These are phyloP conservation scores for Triplophysa yarkandensis DNA, from an alignment of 2,797 vertebrate genomes.

Conservation along the genomic window DNA sequence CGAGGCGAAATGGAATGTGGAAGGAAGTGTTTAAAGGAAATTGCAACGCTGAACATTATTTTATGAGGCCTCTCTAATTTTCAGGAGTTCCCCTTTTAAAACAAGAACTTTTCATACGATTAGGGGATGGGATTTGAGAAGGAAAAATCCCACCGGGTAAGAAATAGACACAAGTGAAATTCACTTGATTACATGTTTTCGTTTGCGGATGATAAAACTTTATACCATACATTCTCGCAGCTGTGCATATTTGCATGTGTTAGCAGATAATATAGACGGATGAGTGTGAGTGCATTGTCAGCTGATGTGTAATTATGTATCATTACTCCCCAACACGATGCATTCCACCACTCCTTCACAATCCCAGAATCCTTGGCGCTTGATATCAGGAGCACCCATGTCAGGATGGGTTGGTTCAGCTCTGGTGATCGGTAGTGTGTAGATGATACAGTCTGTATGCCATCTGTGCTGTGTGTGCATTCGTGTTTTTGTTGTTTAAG, in stretches of 20 bases:
- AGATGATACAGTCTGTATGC: background rate
- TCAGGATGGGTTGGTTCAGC: slow-evolving; percentile 7
- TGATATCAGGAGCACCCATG: slow-evolving; percentile 17
- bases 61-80: slow-evolving; percentile 24
- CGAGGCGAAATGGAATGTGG: background rate
- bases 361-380: slow-evolving; percentile 14
- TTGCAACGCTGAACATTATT: slow-evolving; percentile 4
- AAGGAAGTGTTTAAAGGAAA: slow-evolving; percentile 16
- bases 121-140: slow-evolving; percentile 3
- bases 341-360: slow-evolving; percentile 41
- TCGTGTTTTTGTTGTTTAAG: background rate
- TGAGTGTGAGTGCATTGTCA: slow-evolving; percentile 33
- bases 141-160: background rate
- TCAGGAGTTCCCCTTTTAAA: slow-evolving; percentile 44
- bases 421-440: background rate
- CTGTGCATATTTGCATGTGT: slow-evolving; percentile 21
- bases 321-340: slow-evolving; percentile 44
- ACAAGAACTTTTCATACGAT: slow-evolving; percentile 8
- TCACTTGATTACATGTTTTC: slow-evolving; percentile 11
- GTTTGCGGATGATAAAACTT: background rate
- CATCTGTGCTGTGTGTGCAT: slow-evolving; percentile 19
- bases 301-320: slow-evolving; percentile 44
- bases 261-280: slow-evolving; percentile 24
- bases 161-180: background rate
- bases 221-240: slow-evolving; percentile 8